A percentile compares a stretch with the other conserved stretches of the same genome.
phyloP scores from a whole-genome alignment of 2,888 invertebrate species.

The Melanostoma scalare region DNA sequence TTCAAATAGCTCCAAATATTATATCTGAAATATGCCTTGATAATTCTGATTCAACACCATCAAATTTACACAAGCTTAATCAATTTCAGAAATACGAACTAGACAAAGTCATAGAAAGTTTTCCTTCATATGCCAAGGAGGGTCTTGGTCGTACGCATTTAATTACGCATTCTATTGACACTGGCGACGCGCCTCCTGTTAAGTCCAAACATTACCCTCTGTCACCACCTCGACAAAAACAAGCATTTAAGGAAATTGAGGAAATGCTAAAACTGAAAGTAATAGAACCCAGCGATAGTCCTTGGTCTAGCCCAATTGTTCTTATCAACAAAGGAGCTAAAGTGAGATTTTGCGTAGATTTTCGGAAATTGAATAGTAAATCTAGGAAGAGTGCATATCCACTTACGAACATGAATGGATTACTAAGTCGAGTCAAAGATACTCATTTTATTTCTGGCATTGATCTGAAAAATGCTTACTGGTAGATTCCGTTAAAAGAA shows the following conservation, averaged over 20 bases:
- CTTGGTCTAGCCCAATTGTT: neutral
- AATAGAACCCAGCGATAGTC: constrained; percentile 28
- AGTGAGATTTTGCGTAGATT: constrained; percentile 74
- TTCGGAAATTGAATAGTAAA: constrained; percentile 74
- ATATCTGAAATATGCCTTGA: neutral
- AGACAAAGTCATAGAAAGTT: neutral
- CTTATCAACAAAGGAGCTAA: neutral
- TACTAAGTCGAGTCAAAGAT: constrained; percentile 38
- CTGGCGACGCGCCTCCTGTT: constrained; percentile 22
- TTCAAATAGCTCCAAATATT: constrained; percentile 11
- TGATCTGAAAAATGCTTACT: constrained; percentile 51
- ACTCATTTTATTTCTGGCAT: constrained; percentile 42
- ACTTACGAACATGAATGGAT: constrained; percentile 66
- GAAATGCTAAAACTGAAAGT: constrained; percentile 42
- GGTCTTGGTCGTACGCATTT: neutral
- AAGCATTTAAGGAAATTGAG: constrained; percentile 53
- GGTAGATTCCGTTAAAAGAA: constrained; percentile 51
- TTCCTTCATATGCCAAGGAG: neutral
- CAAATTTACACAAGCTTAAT: neutral
- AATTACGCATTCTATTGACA: neutral
- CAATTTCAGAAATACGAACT: constrained; percentile 3
- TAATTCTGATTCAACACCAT: neutral
- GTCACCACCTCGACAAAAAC: constrained; percentile 53
- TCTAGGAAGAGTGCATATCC: constrained; percentile 64
- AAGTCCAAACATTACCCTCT: constrained; percentile 53